Evolutionary conservation across 2,888 invertebrate species (phyloP), one percentile per base, ranked within the genome.

Genomic region (Plemyria rubiginata): DNA sequence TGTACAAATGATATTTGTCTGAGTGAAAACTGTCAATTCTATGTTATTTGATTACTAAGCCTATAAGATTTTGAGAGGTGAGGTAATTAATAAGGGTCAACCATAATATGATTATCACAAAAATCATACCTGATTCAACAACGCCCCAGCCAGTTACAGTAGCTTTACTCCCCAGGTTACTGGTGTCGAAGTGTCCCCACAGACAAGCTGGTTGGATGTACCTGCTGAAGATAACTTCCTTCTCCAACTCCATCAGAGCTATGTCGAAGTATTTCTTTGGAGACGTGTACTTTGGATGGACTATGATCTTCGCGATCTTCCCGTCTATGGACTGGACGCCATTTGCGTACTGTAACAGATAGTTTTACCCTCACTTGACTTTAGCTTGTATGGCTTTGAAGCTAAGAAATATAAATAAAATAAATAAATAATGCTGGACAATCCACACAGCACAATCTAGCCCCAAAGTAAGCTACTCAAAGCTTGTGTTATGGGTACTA

Each of bases 71-170:
- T 32, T 2, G 6, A 0, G 8, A 8, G 8, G 8, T 32, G 0
- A 1, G 6, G 32, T 8, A 32, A 32, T 32, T 22, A 6, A 32
- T 32, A 1, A 32, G 6, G 0, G 2, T 0, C 32, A 32, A 5
- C 32, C 8, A 6, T n/a, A 7, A 3, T 7, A 0, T 32, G 2
- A 4, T 32, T 32, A 4, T 6, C 32, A 6, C 32, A 32, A 15
- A 45, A 45, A 45, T 16, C 9, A 16, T 71, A 87, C 88, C 78
- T 59, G 76, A 66, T 61, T 85, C 75, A 0, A 81, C 73, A 4
- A 82, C 81, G 0, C 88, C 87, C 88, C 89, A 89, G 1, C 88
- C 89, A 49, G 86, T 84, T 0, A 84, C 52, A 0, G 70, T 77
- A 4, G 80, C 85, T 36, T 78, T 62, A 0, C 32, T 60, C 0